Evolutionary conservation across 2,797 vertebrate species (phyloP), one percentile per base, ranked within the genome.

Genomic region (Rallus crepitans): DNA sequence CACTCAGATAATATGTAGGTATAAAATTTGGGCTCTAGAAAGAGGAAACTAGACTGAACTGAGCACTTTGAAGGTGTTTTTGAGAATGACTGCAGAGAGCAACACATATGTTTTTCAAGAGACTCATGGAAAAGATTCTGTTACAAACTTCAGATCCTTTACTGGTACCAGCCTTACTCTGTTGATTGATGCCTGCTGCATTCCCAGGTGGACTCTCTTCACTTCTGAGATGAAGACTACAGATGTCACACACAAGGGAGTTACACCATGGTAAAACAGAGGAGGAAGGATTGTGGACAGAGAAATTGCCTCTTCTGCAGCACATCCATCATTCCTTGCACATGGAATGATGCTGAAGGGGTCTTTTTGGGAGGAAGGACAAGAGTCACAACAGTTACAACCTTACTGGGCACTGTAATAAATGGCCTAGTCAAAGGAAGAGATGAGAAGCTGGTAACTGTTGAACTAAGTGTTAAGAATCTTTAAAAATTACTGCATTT

Each of bases 171-270:
- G 10, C 30, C 19, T 80, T 0, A 0, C 7, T 65, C 19, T n/a
- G 78, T 65, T 48, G 35, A 28, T 31, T 19, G n/a, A 10, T 14
- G 9, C 19, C 47, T 72, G 23, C 25, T 75, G 33, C 2, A 0
- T 40, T 47, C 24, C 31, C 3, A 0, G 12, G 18, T 25, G 30
- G 42, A 48, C 59, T 56, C 4, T 39, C 40, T 39, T 9, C 23
- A 48, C 18, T 18, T 15, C 21, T 16, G 19, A 81, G 37, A 12
- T 35, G 8, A 55, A 82, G 25, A 25, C 30, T 50, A 23, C 28
- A 86, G 33, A 13, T 11, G 7, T 63, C 0, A 1, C 45, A 40
- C 7, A 20, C 30, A 9, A 4, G 2, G 31, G 28, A 75, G 24
- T 31, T 64, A 80, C 9, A 6, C 21, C 35, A 6, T 37, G 40